Evolutionary conservation across 2,113 vertebrate genomes (phyloP).

Genomic region (Cnemophilus loriae): DNA sequence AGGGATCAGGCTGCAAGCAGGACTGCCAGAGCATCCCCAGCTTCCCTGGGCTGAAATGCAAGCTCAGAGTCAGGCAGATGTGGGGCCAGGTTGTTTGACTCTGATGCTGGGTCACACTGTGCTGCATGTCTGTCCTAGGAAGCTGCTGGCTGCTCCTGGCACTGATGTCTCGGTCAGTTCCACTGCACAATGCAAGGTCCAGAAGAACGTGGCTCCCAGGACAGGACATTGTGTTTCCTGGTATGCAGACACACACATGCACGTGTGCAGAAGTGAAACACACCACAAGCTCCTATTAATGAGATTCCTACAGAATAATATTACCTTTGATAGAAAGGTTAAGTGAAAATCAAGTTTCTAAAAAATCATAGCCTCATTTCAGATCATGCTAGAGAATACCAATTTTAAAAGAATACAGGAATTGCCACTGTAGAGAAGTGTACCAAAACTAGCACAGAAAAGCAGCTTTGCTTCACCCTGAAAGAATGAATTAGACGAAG

Average conservation of each 20-base stretch:
- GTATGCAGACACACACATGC: not conserved
- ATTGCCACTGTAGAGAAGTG: not conserved
- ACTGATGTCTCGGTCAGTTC: not conserved
- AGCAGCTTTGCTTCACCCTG: not conserved
- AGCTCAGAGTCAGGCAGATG: not conserved
- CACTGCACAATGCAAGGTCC: not conserved
- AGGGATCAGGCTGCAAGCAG: not conserved
- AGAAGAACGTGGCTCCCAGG: not conserved
- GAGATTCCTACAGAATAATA: not conserved
- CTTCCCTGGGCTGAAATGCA: not conserved
- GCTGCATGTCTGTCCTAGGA: not conserved
- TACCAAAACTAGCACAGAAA: not conserved
- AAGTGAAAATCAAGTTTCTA: not conserved
- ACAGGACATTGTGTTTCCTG: accelerated
- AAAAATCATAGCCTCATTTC: not conserved
- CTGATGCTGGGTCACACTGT: not conserved
- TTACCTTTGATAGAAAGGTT: not conserved
- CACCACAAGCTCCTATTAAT: not conserved
- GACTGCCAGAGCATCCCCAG: not conserved
- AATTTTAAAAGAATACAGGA: not conserved
- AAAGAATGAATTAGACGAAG: not conserved
- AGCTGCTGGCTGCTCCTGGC: not conserved
- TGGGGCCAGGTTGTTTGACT: not conserved
- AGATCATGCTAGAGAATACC: not conserved
- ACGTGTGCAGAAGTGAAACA: not conserved